These are phyloP conservation scores for Muscidifurax raptorellus DNA, from an alignment of 1,140 invertebrate genomes.

Conservation along the genomic window DNA sequence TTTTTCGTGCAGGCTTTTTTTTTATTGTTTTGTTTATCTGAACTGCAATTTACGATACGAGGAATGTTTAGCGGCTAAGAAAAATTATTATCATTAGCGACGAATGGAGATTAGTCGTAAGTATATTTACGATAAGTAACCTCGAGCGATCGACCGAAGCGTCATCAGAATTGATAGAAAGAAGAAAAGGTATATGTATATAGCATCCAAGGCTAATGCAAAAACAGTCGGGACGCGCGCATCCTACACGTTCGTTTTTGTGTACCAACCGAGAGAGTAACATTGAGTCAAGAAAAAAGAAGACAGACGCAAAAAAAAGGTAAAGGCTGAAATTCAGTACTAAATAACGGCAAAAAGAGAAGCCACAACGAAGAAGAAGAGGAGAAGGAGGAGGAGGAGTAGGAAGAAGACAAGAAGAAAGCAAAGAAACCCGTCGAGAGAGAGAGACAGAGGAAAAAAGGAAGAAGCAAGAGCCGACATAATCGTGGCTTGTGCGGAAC, in stretches of 20 bases:
- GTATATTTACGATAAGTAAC: not conserved
- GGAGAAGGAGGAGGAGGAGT: not conserved
- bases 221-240: not conserved
- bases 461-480: not conserved
- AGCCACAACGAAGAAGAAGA: not conserved
- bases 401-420: slow-evolving; percentile 4
- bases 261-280: not conserved
- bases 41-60: not conserved
- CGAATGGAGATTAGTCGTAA: not conserved
- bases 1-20: not conserved
- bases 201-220: not conserved
- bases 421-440: not conserved
- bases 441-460: not conserved
- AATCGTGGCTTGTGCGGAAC: slow-evolving; percentile 17
- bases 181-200: not conserved
- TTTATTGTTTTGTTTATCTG: not conserved
- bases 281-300: not conserved
- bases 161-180: not conserved
- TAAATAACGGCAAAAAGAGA: slow-evolving; percentile 1
- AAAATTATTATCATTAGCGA: not conserved
- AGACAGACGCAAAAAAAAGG: not conserved
- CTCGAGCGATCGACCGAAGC: not conserved
- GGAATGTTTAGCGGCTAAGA: not conserved
- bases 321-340: not conserved
- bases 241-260: not conserved